Evolutionary conservation across 2,113 vertebrate genomes (phyloP).

Genomic region (Cariama cristata): DNA sequence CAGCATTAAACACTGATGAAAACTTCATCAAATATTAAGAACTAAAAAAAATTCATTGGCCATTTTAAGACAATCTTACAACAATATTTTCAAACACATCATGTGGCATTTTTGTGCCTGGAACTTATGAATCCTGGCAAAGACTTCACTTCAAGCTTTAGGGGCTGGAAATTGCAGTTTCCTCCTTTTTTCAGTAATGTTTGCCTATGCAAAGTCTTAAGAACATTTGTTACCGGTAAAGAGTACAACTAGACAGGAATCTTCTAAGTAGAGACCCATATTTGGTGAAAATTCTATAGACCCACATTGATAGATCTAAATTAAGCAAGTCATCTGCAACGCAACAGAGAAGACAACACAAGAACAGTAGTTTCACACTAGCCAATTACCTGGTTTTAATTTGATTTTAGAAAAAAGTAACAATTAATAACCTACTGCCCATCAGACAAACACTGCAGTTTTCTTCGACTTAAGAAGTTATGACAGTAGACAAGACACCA

Average conservation of each 20-base stretch:
- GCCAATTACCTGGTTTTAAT: not conserved
- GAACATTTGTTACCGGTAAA: not conserved
- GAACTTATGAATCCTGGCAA: not conserved
- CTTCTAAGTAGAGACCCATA: not conserved
- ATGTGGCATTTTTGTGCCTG: not conserved
- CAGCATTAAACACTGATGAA: not conserved
- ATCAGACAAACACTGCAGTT: not conserved
- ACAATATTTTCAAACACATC: not conserved
- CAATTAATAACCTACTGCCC: not conserved
- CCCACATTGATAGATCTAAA: not conserved
- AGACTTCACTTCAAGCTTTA: not conserved
- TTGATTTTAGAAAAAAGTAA: not conserved
- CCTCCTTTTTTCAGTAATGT: not conserved
- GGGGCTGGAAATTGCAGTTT: not conserved
- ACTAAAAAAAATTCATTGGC: not conserved
- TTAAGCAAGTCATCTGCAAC: conserved; percentile 9
- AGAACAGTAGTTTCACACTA: conserved; percentile 22
- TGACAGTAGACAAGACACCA: not conserved
- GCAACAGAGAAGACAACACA: conserved; percentile 9
- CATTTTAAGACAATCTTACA: not conserved
- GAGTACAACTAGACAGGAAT: not conserved
- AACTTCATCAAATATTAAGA: not conserved
- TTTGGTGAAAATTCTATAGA: not conserved
- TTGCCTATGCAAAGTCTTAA: not conserved
- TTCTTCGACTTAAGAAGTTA: not conserved